phyloP scores from a whole-genome alignment of 1,140 invertebrate genomes.

The Magallana gigas region DNA sequence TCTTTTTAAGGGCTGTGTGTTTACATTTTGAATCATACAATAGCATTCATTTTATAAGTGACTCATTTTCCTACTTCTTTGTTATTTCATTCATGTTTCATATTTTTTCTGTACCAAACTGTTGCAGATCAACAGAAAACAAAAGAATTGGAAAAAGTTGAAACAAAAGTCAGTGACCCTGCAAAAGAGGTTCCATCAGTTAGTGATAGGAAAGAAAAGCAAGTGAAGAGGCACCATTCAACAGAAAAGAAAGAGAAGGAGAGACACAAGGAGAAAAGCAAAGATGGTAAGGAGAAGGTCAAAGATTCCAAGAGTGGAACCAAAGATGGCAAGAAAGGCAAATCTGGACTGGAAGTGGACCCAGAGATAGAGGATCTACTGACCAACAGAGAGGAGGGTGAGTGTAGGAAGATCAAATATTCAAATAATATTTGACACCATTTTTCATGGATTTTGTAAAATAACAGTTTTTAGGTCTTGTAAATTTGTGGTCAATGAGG shows the following conservation, averaged over 20 bases:
- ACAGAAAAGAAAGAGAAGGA: not conserved
- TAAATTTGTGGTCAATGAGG: no score
- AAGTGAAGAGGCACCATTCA: not conserved
- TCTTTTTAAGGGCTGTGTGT: not conserved
- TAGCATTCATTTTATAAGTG: no score
- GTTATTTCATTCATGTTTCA: no score
- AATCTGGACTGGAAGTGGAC: not conserved
- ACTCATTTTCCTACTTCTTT: no score
- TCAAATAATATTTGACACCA: no score
- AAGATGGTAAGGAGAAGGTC: not conserved
- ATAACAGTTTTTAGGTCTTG: no score
- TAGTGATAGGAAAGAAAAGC: not conserved
- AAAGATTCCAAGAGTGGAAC: not conserved
- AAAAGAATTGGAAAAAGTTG: constrained; percentile 47
- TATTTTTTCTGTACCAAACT: not conserved
- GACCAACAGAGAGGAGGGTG: constrained; percentile 2
- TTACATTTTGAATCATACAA: no score
- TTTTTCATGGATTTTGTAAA: no score
- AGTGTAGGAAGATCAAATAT: not conserved
- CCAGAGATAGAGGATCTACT: constrained; percentile 11
- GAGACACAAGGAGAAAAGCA: constrained; percentile 1
- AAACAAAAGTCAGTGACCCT: constrained; percentile 26
- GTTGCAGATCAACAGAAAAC: constrained; percentile 39
- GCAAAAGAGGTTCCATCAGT: constrained; percentile 28
- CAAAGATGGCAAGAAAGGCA: not conserved